Evolutionary conservation across 2,888 invertebrate genomes (phyloP).

Genomic region (Sclerodermus sp.): DNA sequence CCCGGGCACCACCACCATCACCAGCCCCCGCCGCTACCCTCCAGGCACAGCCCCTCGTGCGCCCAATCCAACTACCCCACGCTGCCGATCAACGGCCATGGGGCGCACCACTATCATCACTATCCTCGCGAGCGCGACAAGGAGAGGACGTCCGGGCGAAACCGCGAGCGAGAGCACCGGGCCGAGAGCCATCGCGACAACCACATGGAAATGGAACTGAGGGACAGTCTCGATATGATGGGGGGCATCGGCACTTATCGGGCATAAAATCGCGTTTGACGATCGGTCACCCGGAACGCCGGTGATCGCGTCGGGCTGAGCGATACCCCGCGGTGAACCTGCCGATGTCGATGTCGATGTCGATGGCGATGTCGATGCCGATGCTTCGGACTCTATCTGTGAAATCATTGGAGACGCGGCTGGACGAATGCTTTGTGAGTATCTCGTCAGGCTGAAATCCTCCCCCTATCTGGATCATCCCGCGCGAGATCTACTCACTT

Average conservation of each 20-base stretch:
- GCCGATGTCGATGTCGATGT: too few species aligned
- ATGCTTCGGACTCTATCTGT: too few species aligned
- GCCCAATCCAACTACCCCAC: constrained; percentile 46
- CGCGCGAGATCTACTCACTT: too few species aligned
- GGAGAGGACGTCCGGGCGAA: constrained; percentile 20
- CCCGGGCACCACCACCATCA: constrained; percentile 22
- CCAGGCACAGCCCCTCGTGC: constrained; percentile 34
- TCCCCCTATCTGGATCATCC: too few species aligned
- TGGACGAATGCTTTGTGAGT: too few species aligned
- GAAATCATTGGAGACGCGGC: too few species aligned
- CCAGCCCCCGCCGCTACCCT: constrained; percentile 35
- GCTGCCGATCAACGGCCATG: constrained; percentile 49
- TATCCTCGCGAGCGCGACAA: constrained; percentile 38
- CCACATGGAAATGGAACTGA: constrained; percentile 34
- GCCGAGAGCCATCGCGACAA: constrained; percentile 8
- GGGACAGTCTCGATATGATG: constrained; percentile 26
- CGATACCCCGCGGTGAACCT: too few species aligned
- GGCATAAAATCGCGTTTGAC: constrained; percentile 16
- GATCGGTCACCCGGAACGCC: not conserved
- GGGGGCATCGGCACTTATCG: constrained; percentile 32
- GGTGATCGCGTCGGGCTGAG: too few species aligned
- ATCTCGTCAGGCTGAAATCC: too few species aligned
- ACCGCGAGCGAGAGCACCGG: constrained; percentile 24
- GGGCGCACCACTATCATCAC: constrained; percentile 45
- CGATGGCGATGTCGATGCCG: too few species aligned